Percentiles rank a stretch among this genome's conserved stretches.
phyloP scores from a whole-genome alignment of 35 echinoderm and acorn worm genomes.

The Amphiura filiformis region DNA sequence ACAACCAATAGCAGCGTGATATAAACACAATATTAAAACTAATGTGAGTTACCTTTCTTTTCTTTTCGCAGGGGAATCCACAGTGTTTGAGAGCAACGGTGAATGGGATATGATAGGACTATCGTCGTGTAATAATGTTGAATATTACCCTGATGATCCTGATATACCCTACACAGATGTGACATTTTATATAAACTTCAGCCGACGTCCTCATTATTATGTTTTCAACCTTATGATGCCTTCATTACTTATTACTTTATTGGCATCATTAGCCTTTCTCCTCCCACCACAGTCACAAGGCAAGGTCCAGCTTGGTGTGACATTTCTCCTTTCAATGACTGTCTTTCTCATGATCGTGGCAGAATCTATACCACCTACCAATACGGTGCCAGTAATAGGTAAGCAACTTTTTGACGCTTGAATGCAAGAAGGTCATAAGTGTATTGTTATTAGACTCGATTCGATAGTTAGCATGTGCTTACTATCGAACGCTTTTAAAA shows the following conservation, averaged over 20 bases:
- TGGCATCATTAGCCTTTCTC: conserved; percentile 87
- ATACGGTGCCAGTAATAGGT: conserved; percentile 89
- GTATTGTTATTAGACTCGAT: too few species aligned
- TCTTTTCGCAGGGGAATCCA: conserved; percentile 64
- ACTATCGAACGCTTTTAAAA: too few species aligned
- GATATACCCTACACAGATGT: conserved; percentile 84
- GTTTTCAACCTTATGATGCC: conserved; percentile 93
- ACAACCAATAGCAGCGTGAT: too few species aligned
- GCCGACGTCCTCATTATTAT: conserved; percentile 84
- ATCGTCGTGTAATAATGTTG: conserved; percentile 49
- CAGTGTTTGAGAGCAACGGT: conserved; percentile 77
- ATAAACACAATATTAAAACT: too few species aligned
- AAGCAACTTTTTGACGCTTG: background rate
- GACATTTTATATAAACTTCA: conserved; percentile 75
- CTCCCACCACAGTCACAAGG: conserved; percentile 89
- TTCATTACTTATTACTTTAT: conserved; percentile 62
- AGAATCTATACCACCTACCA: conserved; percentile 89
- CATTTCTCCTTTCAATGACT: conserved; percentile 92
- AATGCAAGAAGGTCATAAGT: too few species aligned
- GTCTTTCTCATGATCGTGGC: conserved; percentile 98
- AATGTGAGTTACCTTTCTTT: too few species aligned
- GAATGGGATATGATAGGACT: conserved; percentile 96
- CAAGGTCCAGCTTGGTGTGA: conserved; percentile 89
- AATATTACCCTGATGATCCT: conserved; percentile 90
- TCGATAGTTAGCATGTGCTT: too few species aligned